phyloP scores from a whole-genome alignment of 2,113 vertebrate species.

The Otocyon megalotis region DNA sequence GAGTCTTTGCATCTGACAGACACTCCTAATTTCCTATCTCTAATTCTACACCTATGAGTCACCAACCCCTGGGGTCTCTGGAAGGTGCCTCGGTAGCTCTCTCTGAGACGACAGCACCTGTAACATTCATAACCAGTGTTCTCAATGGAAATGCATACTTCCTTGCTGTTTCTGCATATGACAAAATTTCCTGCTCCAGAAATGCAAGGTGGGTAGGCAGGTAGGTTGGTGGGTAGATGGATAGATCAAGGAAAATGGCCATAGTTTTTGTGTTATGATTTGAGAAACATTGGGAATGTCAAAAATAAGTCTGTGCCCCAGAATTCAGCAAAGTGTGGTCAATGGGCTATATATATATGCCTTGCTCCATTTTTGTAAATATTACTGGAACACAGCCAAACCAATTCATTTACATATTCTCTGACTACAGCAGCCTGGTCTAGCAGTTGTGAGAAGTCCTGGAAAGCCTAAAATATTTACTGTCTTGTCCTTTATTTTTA shows the following conservation, averaged over 20 bases:
- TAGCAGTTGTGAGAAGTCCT: neutral
- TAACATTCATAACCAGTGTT: neutral
- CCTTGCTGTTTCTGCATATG: neutral
- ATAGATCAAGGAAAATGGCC: neutral
- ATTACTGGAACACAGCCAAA: neutral
- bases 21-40: neutral
- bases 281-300: neutral
- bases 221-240: neutral
- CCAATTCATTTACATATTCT: neutral
- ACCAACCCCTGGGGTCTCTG: neutral
- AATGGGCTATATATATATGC: neutral
- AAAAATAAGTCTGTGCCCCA: neutral
- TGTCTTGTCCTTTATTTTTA: neutral
- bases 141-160: neutral
- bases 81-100: neutral
- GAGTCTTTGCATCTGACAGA: neutral
- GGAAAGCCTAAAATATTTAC: constrained; percentile 6
- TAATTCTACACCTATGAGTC: neutral
- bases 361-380: neutral
- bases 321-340: neutral
- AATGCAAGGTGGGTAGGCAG: neutral
- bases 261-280: constrained; percentile 23
- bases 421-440: neutral
- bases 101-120: neutral
- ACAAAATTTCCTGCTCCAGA: neutral